Conservation (phyloP, 2,113 vertebrate genomes). For the Perca flavescens region DNA sequence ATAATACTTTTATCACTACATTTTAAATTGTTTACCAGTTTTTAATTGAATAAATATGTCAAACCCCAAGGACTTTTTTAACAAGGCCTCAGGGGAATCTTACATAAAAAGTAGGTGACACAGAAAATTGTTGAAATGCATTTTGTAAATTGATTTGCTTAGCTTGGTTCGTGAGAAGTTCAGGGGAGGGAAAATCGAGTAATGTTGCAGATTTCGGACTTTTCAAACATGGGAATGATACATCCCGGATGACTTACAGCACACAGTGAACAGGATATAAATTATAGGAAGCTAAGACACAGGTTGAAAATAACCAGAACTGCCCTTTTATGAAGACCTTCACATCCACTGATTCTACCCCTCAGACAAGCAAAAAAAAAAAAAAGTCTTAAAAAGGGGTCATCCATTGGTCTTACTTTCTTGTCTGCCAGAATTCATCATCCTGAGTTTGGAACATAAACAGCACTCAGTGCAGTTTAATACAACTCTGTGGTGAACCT, state of each 20-base stretch:
- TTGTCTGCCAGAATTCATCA: constrained; percentile 47
- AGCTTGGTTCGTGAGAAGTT: not conserved
- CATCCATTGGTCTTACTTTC: constrained; percentile 31
- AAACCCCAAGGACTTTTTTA: not conserved
- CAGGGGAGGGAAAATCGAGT: not conserved
- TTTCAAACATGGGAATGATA: not conserved
- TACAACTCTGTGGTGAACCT: constrained; percentile 23
- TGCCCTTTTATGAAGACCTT: constrained; percentile 12
- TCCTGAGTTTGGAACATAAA: constrained; percentile 14
- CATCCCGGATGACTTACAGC: not conserved
- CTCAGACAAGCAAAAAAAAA: not conserved
- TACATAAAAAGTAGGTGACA: constrained; percentile 16
- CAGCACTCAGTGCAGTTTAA: constrained; percentile 7
- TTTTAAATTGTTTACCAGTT: constrained; percentile 4
- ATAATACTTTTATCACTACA: not conserved
- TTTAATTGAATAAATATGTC: constrained; percentile 11
- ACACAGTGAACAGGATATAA: not conserved
- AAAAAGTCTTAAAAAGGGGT: constrained; percentile 13
- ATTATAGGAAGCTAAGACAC: not conserved
- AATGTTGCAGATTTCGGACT: not conserved
- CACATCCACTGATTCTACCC: not conserved
- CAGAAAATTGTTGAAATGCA: not conserved
- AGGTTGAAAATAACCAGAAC: not conserved
- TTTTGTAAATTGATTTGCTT: not conserved
- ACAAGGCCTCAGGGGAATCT: not conserved